Conservation (phyloP, 2,888 invertebrate species). For the Agrotis ipsilon region DNA sequence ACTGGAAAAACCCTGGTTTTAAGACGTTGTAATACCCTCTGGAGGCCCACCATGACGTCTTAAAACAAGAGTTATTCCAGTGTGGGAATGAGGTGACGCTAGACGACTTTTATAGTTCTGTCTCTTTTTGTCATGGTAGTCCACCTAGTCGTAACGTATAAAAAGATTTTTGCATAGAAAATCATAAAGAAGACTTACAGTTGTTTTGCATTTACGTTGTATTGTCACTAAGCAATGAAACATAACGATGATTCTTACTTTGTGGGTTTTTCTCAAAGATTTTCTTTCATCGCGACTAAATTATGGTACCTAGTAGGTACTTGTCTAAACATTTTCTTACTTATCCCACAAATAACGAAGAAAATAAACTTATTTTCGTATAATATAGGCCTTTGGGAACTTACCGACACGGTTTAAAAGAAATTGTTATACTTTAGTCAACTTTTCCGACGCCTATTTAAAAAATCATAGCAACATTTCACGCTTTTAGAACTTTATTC, state of each 20-base stretch:
- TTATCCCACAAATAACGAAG: slow-evolving; percentile 1
- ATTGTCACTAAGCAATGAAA: not conserved
- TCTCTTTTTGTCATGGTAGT: no score
- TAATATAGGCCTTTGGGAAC: slow-evolving; percentile 37
- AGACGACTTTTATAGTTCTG: no score
- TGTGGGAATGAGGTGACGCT: no score
- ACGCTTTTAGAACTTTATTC: slow-evolving; percentile 29
- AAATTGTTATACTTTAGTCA: slow-evolving; percentile 35
- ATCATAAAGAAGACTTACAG: not conserved
- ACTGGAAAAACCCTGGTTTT: no score
- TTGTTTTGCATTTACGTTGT: slow-evolving; percentile 12
- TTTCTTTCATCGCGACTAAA: not conserved
- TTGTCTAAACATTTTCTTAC: slow-evolving; percentile 12
- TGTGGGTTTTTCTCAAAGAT: slow-evolving; percentile 3
- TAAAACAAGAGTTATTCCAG: no score
- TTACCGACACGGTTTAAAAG: slow-evolving; percentile 15
- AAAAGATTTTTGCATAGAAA: not conserved
- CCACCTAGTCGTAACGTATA: not conserved
- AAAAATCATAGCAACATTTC: slow-evolving; percentile 52
- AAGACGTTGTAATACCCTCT: no score
- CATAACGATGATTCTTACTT: not conserved
- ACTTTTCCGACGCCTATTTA: slow-evolving; percentile 53
- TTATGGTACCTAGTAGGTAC: not conserved
- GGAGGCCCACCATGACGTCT: no score
- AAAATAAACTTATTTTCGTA: slow-evolving; percentile 33